A percentile compares a stretch with the other conserved stretches of the same genome.
These are phyloP conservation scores for Nephrotoma flavescens DNA, from an alignment of 2,888 invertebrate genomes.

Conservation along the genomic window DNA sequence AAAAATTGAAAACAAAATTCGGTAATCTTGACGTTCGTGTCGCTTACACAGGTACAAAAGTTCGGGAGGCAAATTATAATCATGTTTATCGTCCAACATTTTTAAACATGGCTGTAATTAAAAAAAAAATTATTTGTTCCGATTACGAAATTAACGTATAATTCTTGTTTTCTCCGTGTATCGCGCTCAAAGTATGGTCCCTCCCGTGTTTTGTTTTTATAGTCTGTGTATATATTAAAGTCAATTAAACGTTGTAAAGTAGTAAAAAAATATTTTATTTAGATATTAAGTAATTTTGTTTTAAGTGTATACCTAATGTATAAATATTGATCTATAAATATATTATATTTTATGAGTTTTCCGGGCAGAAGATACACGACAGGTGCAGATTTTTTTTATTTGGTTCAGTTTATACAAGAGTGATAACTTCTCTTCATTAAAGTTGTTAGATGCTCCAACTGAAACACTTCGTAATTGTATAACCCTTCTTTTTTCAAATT, in stretches of 20 bases:
- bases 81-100: neutral
- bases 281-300: neutral
- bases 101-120: neutral
- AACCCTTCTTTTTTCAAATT: too few species aligned
- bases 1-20: too few species aligned
- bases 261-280: neutral
- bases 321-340: neutral
- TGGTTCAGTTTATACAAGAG: neutral
- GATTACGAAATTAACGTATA: neutral
- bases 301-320: neutral
- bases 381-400: neutral
- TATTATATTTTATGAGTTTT: neutral
- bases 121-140: neutral
- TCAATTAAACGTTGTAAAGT: neutral
- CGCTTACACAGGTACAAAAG: too few species aligned
- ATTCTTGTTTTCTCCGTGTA: neutral
- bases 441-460: too few species aligned
- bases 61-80: neutral
- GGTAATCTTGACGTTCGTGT: too few species aligned
- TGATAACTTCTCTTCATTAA: too few species aligned
- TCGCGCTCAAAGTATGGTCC: neutral
- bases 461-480: too few species aligned
- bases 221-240: neutral
- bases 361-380: neutral
- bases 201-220: neutral